Evolutionary conservation across 2,888 invertebrate species (phyloP), one percentile per base, ranked within the genome.

Genomic region (Troides aeacus): DNA sequence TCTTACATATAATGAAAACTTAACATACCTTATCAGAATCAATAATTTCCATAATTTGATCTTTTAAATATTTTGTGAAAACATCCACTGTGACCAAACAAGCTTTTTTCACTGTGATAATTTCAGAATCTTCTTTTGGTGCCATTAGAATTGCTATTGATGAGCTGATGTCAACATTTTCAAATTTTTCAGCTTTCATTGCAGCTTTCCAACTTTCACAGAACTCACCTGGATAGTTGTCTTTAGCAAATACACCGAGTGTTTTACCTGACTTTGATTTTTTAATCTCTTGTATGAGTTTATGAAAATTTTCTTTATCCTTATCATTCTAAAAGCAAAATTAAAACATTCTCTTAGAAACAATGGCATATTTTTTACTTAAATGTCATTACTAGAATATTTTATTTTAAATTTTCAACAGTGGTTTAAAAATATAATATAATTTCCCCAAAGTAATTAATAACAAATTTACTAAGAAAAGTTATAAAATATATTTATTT

Each of bases 1-100:
- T 10, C 2, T 46, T n/a, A n/a, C 18, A n/a, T n/a, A n/a, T 2
- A 53, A 53, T 53, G 8, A 5, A 8, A 58, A 71, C 65, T 71
- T 71, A 73, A 65, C 78, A 83, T 86, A 96, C 96, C 93, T 97
- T 98, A 85, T 99, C 99, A 6, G 97, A 96, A 94, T 99, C 99
- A 82, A 99, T 98, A 76, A 99, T 98, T 86, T 99, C 99, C 97
- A 99, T 98, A 75, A 99, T 97, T 89, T 99, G 98, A 88, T 99
- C 98, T 86, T 98, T 97, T 59, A 99, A 94, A 89, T 98, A 99
- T 87, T 99, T 99, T 64, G 96, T 97, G 86, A 99, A 99, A 18
- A 99, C 96, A 90, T 99, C 99, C 68, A 97, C 97, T 15, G 99
- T 97, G 17, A 98, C 97, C 83, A 97, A 92, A 77, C 97, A 97